These are phyloP conservation scores for Linnaemya tessellans DNA, from an alignment of 2,888 invertebrate genomes.

Conservation along the genomic window DNA sequence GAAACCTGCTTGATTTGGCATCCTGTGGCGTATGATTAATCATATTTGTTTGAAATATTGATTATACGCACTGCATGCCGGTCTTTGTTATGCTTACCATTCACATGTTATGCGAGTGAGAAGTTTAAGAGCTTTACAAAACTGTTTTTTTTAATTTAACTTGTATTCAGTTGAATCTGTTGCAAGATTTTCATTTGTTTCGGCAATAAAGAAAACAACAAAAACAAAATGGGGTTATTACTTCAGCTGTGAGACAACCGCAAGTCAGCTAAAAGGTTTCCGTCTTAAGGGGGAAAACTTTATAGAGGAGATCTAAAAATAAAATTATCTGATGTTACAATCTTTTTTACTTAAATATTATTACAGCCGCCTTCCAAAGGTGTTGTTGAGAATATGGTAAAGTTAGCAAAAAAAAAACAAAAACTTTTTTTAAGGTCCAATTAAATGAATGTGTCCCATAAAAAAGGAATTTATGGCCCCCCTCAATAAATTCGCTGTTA, in stretches of 20 bases:
- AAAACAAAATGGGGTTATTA: neutral
- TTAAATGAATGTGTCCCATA: too few species aligned
- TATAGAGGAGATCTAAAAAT: neutral
- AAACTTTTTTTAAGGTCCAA: too few species aligned
- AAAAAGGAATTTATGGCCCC: too few species aligned
- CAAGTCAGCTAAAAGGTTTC: neutral
- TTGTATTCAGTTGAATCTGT: neutral
- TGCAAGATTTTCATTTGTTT: neutral
- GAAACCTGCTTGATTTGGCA: neutral
- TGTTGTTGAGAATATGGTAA: neutral
- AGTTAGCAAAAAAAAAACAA: neutral
- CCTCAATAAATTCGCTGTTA: too few species aligned
- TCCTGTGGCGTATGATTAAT: neutral
- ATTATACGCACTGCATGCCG: neutral
- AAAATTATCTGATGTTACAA: neutral
- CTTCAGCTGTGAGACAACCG: neutral
- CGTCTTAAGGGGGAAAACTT: neutral
- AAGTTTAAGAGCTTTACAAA: neutral
- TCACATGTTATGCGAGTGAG: too few species aligned
- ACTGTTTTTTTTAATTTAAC: neutral
- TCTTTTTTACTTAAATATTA: neutral
- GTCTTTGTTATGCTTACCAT: neutral
- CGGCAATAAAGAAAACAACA: too few species aligned
- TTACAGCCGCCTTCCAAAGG: neutral
- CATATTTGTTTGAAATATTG: neutral